These are phyloP conservation scores for Meriones unguiculatus DNA, from an alignment of 2,113 vertebrate species.

Conservation along the genomic window DNA sequence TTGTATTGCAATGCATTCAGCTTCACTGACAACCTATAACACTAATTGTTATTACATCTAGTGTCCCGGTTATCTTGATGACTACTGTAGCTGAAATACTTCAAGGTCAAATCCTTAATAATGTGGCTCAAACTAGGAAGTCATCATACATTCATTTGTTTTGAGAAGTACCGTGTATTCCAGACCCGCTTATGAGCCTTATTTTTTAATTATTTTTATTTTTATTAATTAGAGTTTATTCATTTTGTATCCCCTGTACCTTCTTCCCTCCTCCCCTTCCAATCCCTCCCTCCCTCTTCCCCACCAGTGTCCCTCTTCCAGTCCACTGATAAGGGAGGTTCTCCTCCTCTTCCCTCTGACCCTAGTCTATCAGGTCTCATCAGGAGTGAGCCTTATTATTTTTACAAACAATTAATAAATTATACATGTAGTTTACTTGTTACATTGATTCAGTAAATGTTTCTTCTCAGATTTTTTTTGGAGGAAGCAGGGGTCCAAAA, in stretches of 20 bases:
- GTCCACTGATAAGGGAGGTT: too few species aligned
- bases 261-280: too few species aligned
- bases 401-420: constrained; percentile 58
- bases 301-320: too few species aligned
- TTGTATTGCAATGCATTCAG: constrained; percentile 77
- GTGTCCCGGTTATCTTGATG: constrained; percentile 81
- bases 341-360: too few species aligned
- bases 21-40: constrained; percentile 79
- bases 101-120: constrained; percentile 84
- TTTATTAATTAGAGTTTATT: too few species aligned
- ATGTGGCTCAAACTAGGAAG: constrained; percentile 74
- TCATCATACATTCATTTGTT: constrained; percentile 14
- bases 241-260: too few species aligned
- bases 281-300: too few species aligned
- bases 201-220: not conserved
- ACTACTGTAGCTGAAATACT: constrained; percentile 80
- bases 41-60: constrained; percentile 87
- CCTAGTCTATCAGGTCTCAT: too few species aligned
- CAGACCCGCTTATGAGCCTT: constrained; percentile 66
- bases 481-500: constrained; percentile 1
- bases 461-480: constrained; percentile 58
- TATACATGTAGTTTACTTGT: constrained; percentile 64
- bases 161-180: constrained; percentile 48
- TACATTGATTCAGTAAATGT: constrained; percentile 52
- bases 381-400: constrained; percentile 63